Conservation (phyloP, 2,113 vertebrate genomes). For the Xiphias gladius region DNA sequence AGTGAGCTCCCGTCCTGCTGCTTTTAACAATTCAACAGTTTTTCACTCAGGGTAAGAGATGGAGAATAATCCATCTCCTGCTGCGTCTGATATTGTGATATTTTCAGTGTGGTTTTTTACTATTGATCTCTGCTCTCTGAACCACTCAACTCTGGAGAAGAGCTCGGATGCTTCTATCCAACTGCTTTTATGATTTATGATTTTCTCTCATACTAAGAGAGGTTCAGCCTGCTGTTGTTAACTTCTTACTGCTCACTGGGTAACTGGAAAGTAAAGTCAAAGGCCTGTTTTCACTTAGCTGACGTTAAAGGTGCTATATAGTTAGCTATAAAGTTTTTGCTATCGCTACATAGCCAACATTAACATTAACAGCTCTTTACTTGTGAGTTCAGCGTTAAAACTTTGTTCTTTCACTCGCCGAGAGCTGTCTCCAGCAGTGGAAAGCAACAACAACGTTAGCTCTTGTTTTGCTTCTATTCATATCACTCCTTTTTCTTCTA, state of each 20-base stretch:
- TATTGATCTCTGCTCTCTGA: slow-evolving; percentile 4
- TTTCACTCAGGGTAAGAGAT: neutral
- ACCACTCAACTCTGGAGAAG: neutral
- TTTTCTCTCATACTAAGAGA: neutral
- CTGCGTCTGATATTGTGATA: neutral
- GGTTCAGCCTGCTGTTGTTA: slow-evolving; percentile 9
- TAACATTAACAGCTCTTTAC: too few species aligned
- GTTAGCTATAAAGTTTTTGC: too few species aligned
- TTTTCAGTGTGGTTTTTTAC: neutral
- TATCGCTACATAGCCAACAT: too few species aligned
- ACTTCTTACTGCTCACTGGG: neutral
- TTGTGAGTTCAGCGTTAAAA: too few species aligned
- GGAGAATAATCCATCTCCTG: slow-evolving; percentile 30
- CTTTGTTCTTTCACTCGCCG: too few species aligned
- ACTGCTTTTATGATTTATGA: neutral
- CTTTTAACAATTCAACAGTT: neutral
- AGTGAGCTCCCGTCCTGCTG: slow-evolving; percentile 7
- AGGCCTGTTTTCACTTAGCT: slow-evolving; percentile 21
- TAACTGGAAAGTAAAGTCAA: neutral
- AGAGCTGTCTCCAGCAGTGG: too few species aligned
- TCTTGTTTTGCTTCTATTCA: too few species aligned
- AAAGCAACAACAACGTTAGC: too few species aligned
- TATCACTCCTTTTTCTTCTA: too few species aligned
- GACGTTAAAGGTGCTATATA: slow-evolving; percentile 1
- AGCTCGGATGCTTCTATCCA: neutral